phyloP scores from a whole-genome alignment of 2,888 invertebrate species.

The Reticulitermes lucifugus region DNA sequence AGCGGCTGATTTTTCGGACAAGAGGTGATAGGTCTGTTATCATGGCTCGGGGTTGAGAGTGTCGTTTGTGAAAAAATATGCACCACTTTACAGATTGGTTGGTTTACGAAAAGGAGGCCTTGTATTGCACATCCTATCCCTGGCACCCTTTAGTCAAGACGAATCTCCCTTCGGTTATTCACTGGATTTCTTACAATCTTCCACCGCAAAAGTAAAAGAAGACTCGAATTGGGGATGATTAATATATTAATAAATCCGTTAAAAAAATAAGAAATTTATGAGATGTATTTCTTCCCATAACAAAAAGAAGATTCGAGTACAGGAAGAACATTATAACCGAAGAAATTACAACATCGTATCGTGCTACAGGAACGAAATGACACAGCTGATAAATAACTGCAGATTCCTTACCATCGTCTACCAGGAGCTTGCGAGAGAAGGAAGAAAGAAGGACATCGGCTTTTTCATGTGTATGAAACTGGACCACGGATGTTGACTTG shows the following conservation, averaged over 20 bases:
- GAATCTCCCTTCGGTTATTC: too few species aligned
- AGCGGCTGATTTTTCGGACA: too few species aligned
- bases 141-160: too few species aligned
- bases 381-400: slow-evolving; percentile 11
- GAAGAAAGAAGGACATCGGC: not conserved
- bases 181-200: too few species aligned
- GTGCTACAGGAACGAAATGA: slow-evolving; percentile 21
- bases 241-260: not conserved
- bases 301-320: not conserved
- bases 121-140: too few species aligned
- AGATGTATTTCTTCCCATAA: not conserved
- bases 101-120: too few species aligned
- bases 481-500: not conserved
- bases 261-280: not conserved
- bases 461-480: not conserved
- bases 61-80: too few species aligned
- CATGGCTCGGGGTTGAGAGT: too few species aligned
- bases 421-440: not conserved
- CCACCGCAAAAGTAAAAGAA: too few species aligned
- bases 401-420: not conserved
- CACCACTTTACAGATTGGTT: too few species aligned
- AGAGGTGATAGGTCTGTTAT: too few species aligned
- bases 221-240: too few species aligned
- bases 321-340: not conserved
- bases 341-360: not conserved